These are phyloP conservation scores for Euleptes europaea DNA, from an alignment of 2,113 vertebrate species.

Conservation along the genomic window DNA sequence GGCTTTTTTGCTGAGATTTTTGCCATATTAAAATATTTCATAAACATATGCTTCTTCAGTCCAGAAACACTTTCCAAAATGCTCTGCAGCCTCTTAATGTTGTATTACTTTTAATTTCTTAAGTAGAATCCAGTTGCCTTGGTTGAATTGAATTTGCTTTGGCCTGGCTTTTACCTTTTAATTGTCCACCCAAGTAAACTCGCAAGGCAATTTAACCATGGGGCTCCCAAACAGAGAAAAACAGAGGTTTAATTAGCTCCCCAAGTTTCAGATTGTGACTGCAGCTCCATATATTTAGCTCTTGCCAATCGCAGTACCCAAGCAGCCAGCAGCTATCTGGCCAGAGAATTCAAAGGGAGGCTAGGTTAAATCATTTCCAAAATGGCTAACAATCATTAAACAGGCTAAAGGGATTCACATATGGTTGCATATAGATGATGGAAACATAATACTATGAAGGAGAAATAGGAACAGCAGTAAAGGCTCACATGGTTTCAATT, in stretches of 20 bases:
- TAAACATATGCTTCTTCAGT: background rate
- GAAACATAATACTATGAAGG: conserved; percentile 28
- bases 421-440: conserved; percentile 18
- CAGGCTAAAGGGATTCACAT: conserved; percentile 21
- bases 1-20: conserved; percentile 14
- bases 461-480: conserved; percentile 30
- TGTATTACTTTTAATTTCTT: conserved; percentile 10
- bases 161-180: conserved; percentile 13
- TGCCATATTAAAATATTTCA: conserved; percentile 5
- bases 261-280: conserved; percentile 16
- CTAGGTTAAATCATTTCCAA: conserved; percentile 45
- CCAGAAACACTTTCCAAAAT: conserved; percentile 46
- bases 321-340: conserved; percentile 58
- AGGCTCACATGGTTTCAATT: conserved; percentile 1
- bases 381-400: conserved; percentile 44
- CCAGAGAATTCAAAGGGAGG: conserved; percentile 53
- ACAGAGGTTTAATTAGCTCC: conserved; percentile 3
- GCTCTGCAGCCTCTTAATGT: conserved; percentile 25
- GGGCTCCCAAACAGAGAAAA: conserved; percentile 16
- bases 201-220: background rate
- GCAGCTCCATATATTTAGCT: conserved; percentile 32
- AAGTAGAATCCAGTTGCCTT: conserved; percentile 2
- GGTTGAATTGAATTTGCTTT: background rate
- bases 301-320: conserved; percentile 49
- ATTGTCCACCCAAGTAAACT: conserved; percentile 8